Evolutionary conservation across 2,113 vertebrate genomes (phyloP).

Genomic region (Indicator indicator): DNA sequence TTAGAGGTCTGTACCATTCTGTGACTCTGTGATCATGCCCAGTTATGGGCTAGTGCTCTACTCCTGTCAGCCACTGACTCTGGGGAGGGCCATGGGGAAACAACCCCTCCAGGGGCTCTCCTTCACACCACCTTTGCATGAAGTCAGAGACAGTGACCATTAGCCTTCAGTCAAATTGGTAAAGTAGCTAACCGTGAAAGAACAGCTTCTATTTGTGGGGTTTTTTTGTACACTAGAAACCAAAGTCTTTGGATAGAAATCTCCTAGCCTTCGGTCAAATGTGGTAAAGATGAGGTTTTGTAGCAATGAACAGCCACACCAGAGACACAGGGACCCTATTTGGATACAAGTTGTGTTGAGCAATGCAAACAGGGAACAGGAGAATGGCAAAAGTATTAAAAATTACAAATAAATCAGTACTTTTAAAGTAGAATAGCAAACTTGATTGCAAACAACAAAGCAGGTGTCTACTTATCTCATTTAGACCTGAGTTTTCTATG

Average conservation of each 20-base stretch:
- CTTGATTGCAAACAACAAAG: not conserved
- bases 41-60: not conserved
- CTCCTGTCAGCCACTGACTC: accelerated
- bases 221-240: too few species aligned
- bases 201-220: too few species aligned
- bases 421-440: not conserved
- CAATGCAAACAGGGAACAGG: not conserved
- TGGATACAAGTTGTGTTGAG: not conserved
- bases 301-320: not conserved
- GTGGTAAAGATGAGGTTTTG: not conserved
- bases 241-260: too few species aligned
- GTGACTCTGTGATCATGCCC: accelerated
- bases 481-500: not conserved
- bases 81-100: accelerated
- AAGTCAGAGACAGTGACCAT: not conserved
- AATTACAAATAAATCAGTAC: not conserved
- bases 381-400: not conserved
- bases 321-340: not conserved
- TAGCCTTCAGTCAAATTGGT: not conserved
- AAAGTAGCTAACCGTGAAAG: too few species aligned
- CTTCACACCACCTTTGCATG: accelerated
- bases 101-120: accelerated
- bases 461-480: not conserved
- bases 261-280: not conserved
- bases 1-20: too few species aligned